These are phyloP conservation scores for Eidolon helvum DNA, from an alignment of 2,113 vertebrate species.

Conservation along the genomic window DNA sequence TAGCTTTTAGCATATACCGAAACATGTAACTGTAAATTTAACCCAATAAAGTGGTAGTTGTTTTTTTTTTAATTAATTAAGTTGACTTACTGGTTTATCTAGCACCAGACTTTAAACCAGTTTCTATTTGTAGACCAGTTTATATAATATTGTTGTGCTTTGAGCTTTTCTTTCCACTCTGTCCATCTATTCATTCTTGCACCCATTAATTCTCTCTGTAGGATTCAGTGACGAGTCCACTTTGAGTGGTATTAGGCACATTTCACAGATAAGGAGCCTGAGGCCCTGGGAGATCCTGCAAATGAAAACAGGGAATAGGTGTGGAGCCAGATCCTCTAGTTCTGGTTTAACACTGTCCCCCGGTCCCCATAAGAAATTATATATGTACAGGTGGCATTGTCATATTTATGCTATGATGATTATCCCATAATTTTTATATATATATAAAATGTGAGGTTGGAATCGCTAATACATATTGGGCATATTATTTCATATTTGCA, in stretches of 20 bases:
- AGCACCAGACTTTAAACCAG: neutral
- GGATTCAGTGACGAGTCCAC: neutral
- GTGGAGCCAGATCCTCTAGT: neutral
- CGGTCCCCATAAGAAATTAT: fast-evolving
- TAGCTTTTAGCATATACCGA: neutral
- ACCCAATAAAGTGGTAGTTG: neutral
- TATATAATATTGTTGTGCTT: neutral
- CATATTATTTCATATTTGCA: neutral
- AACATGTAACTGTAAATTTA: neutral
- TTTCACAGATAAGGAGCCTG: neutral
- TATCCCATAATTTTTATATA: neutral
- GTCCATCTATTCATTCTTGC: fast-evolving
- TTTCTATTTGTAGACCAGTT: neutral
- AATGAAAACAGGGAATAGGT: neutral
- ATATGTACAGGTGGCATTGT: neutral
- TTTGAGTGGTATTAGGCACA: no score
- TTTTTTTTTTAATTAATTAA: neutral
- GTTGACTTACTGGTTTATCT: neutral
- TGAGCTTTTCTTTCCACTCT: neutral
- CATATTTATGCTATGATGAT: neutral
- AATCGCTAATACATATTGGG: neutral
- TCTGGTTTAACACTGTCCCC: neutral
- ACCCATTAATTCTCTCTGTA: neutral
- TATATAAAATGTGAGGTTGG: neutral
- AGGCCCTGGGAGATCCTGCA: no score